Percentiles rank a stretch among this genome's conserved stretches.
phyloP scores from a whole-genome alignment of 2,888 invertebrate species.

The Troglohyphantes excavatus region DNA sequence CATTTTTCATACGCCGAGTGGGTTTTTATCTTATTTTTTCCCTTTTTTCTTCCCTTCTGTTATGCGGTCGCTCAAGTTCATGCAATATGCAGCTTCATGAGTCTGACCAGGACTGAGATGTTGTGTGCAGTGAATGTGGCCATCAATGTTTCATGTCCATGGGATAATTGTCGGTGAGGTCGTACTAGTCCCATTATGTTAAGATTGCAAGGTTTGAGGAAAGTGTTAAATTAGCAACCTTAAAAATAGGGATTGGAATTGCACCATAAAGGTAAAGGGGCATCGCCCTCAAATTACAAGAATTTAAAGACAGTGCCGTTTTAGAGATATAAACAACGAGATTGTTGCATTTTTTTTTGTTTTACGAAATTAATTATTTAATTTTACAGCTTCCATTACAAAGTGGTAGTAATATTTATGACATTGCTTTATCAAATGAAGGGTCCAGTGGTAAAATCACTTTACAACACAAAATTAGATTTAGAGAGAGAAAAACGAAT shows the following conservation, averaged over 20 bases:
- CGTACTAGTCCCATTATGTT: background rate
- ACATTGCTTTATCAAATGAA: too few relatives aligned
- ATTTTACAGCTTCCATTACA: too few relatives aligned
- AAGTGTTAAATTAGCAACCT: background rate
- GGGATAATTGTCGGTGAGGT: conserved; percentile 28
- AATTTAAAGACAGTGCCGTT: too few relatives aligned
- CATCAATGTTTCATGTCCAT: conserved; percentile 38
- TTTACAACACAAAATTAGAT: too few relatives aligned
- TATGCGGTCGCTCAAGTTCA: conserved; percentile 25
- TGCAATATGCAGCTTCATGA: conserved; percentile 47
- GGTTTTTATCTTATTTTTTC: background rate
- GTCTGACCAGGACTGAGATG: background rate
- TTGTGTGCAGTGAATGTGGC: background rate
- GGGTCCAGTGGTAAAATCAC: too few relatives aligned
- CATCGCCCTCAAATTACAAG: too few relatives aligned
- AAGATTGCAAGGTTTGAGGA: background rate
- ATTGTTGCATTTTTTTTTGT: too few relatives aligned
- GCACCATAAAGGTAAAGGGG: too few relatives aligned
- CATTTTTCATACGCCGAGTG: conserved; percentile 24
- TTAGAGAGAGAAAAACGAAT: too few relatives aligned
- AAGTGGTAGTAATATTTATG: too few relatives aligned
- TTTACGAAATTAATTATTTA: too few relatives aligned
- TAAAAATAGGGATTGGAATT: background rate
- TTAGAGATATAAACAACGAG: too few relatives aligned
- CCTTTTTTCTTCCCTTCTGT: conserved; percentile 3